Base-by-base conservation (phyloP, 1,140 invertebrate genomes). In the Batillaria attramentaria region DNA sequence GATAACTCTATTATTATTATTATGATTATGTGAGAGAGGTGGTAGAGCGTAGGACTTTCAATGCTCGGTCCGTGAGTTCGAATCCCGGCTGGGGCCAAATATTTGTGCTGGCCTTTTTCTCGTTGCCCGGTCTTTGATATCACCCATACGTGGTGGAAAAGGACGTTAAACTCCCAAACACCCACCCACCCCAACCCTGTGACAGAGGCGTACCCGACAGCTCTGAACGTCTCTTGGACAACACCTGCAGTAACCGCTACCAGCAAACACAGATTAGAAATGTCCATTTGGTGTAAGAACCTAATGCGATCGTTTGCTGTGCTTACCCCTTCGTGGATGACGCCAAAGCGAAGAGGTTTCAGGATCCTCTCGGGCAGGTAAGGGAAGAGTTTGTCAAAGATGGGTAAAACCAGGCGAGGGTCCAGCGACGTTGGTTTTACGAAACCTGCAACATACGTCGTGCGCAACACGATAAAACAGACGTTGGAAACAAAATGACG, bases 281-380 rank as follows among this genome's bases (percentile, higher is more conserved):
- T 33, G 28, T 24, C 37, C 10, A 35, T 39, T 68, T 16, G 20
- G 28, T 18, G 3, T 24, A 42, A 13, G 28, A 3, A 10, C 39
- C 16, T 41, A 8, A 46, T 42, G n/a, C 39, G 18, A 3, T 13
- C 16, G 16, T 31, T 2, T 16, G 18, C 24, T 18, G 35, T 28
- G 72, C 80, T 78, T 37, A 82, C 81, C 75, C 81, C 78, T 74
- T 79, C 31, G 73, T 87, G 84, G 0, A 77, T 43, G n/a, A 89
- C 84, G 31, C 87, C 87, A 83, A 86, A 87, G 73, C 87, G 65
- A 3, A 89, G 80, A 35, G 80, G 79, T 65, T 86, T 87, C 1
- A 80, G 79, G 28, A 85, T 73, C 69, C 81, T 84, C 69, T 86
- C 83, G 2, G 87, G 87, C 18, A 89, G 75, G 73, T 62, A 89